Base-by-base conservation (phyloP, 2,888 invertebrate genomes). In the Pterostichus niger region DNA sequence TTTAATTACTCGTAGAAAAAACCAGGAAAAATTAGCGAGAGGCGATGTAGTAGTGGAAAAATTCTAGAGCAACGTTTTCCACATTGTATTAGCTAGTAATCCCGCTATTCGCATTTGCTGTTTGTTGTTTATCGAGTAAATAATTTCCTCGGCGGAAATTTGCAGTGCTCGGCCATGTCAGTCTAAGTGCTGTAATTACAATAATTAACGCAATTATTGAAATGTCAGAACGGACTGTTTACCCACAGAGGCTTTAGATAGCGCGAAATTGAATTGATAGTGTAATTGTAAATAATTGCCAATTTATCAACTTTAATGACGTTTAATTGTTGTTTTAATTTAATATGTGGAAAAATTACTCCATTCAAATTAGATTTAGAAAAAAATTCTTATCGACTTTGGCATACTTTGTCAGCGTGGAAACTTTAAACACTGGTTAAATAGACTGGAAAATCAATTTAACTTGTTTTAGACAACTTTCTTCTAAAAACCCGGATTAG, bases 311-410 rank as follows among this genome's bases (percentile, higher is more conserved):
- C 76, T 35, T 44, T 82, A 82, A 82, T 82, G 61, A 61, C 82
- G 61, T 61, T 82, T 82, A 82, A 82, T 82, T 82, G 76, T 76
- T 82, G 75, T 75, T 75, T 82, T 82, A 82, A 82, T 82, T 82
- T 80, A 80, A 68, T 80, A 68, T 61, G 40, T 59, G 46, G n/a
- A 49, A 73, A 46, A 73, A 73, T 73, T 44, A 17, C 64, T 13
- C 13, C 11, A 24, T 46, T 52, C 49, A 59, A 54, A 77, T 59
- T 77, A 77, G 59, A 77, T 77, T 77, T 77, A 10, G 35, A 15
- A 77, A 24, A n/a, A 56, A 77, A 59, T 15, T 33, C 11, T 46
- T 71, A 71, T 75, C 75, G 13, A 11, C 46, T 11, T 52, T 44
- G 75, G 33, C 75, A 75, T 52, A 52, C 52, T 52, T 75, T 40